phyloP scores from a whole-genome alignment of 2,797 vertebrate genomes.

The Pitangus sulphuratus region DNA sequence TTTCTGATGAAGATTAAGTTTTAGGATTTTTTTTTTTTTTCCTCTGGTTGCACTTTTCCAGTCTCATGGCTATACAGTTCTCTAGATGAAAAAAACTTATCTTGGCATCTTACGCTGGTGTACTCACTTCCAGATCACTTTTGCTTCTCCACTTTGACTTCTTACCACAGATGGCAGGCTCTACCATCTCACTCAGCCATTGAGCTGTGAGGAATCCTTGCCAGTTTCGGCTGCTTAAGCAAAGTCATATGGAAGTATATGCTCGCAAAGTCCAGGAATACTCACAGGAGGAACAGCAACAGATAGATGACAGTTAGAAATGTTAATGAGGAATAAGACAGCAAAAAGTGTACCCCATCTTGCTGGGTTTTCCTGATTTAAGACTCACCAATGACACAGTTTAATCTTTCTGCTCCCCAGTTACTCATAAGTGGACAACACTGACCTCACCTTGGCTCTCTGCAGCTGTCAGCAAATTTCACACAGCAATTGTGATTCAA shows the following conservation, averaged over 20 bases:
- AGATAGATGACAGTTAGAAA: slow-evolving; percentile 6
- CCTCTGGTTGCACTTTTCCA: background rate
- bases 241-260: background rate
- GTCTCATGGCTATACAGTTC: slow-evolving; percentile 3
- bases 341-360: background rate
- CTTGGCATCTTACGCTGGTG: background rate
- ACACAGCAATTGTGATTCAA: background rate
- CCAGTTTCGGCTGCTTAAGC: background rate
- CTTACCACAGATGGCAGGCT: slow-evolving; percentile 46
- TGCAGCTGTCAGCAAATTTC: slow-evolving; percentile 22
- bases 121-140: slow-evolving; percentile 30
- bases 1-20: background rate
- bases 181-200: slow-evolving; percentile 1
- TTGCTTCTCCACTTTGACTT: slow-evolving; percentile 23
- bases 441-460: slow-evolving; percentile 4
- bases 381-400: background rate
- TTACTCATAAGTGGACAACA: background rate
- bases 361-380: background rate
- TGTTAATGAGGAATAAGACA: background rate
- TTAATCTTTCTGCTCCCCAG: background rate
- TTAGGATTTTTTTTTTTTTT: background rate
- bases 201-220: slow-evolving; percentile 14
- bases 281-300: slow-evolving; percentile 18
- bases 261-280: background rate
- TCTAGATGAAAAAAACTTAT: slow-evolving; percentile 40